Conservation (phyloP, 2,797 vertebrate genomes). For the Peromyscus attwateri region DNA sequence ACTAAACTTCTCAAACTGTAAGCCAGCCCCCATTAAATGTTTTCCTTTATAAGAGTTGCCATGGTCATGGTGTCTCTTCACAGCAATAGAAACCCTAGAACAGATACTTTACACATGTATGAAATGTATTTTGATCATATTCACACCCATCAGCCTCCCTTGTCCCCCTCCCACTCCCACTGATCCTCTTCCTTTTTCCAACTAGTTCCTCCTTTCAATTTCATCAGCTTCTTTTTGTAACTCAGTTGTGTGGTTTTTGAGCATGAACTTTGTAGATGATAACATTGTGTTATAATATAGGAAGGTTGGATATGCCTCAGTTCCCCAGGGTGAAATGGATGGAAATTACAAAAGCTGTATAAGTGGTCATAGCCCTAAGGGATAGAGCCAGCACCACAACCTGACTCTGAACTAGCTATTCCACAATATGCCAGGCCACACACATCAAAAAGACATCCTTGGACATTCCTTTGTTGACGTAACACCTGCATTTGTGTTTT, state of each 20-base stretch:
- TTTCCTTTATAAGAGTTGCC: not conserved
- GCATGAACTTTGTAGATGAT: not conserved
- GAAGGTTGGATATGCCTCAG: not conserved
- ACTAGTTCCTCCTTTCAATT: not conserved
- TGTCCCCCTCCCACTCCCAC: not conserved
- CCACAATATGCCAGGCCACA: not conserved
- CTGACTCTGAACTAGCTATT: not conserved
- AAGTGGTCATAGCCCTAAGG: not conserved
- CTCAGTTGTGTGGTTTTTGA: not conserved
- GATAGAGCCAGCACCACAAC: not conserved
- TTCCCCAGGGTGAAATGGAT: conserved; percentile 37
- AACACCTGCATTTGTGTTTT: not conserved
- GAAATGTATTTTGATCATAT: not conserved
- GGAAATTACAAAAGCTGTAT: not conserved
- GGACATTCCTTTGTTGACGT: not conserved
- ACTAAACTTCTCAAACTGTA: not conserved
- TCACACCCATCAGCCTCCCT: not conserved
- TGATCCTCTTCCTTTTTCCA: not conserved
- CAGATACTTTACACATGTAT: not conserved
- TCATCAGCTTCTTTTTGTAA: not conserved
- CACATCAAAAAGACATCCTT: not conserved
- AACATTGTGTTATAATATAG: not conserved
- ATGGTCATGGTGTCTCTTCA: not conserved
- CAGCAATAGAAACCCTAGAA: not conserved
- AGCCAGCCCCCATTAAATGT: not conserved